Percentiles rank a stretch among this genome's conserved stretches.
phyloP scores from a whole-genome alignment of 37 sponge, comb jelly and placozoan species.

The Dysidea cf. avara region DNA sequence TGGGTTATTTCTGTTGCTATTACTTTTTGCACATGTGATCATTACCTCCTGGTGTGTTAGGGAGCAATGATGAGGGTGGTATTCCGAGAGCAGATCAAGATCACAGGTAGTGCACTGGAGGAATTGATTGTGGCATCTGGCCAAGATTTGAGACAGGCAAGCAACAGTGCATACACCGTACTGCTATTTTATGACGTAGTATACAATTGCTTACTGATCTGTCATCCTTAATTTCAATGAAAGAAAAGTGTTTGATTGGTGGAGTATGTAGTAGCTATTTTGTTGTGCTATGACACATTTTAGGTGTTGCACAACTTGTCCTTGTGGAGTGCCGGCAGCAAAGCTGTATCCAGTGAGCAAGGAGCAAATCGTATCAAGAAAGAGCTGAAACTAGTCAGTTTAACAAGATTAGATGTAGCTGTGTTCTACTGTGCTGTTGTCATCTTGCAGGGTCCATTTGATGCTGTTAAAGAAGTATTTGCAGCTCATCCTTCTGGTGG shows the following conservation, averaged over 20 bases:
- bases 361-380: slow-evolving; percentile 70
- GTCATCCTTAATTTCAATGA: neutral
- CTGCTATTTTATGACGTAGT: neutral
- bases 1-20: too few species aligned
- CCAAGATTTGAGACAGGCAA: slow-evolving; percentile 85
- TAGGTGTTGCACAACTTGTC: slow-evolving; percentile 86
- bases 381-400: slow-evolving; percentile 62
- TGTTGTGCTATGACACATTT: neutral
- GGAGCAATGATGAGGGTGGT: slow-evolving; percentile 93
- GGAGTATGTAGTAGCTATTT: slow-evolving; percentile 8
- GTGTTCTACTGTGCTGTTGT: slow-evolving; percentile 1
- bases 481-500: slow-evolving; percentile 24
- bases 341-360: slow-evolving; percentile 43
- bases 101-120: slow-evolving; percentile 75
- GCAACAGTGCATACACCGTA: neutral
- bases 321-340: slow-evolving; percentile 75
- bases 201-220: neutral
- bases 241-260: neutral
- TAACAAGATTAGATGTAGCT: neutral
- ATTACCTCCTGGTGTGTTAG: neutral
- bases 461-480: slow-evolving; percentile 81
- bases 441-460: slow-evolving; percentile 83
- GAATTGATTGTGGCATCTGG: slow-evolving; percentile 79
- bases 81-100: slow-evolving; percentile 84
- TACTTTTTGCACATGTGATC: neutral